These are phyloP conservation scores for Lasioglossum morio DNA, from an alignment of 2,888 invertebrate species.

Conservation along the genomic window DNA sequence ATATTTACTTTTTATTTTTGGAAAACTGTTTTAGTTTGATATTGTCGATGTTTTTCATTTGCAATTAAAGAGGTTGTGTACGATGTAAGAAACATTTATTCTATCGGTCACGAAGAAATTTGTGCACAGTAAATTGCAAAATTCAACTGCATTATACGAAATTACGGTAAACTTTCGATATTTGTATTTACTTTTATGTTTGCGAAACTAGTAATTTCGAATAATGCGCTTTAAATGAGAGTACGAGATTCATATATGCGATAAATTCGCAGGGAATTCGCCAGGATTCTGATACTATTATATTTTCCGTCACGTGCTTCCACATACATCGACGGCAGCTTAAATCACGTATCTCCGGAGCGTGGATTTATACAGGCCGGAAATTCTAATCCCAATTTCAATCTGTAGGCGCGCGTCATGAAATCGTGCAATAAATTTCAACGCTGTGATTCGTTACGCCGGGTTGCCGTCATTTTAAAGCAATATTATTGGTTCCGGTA, in stretches of 20 bases:
- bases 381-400: constrained; percentile 57
- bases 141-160: neutral
- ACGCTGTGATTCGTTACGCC: neutral
- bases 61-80: neutral
- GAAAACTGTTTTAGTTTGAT: too few relatives aligned
- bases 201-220: neutral
- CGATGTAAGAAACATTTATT: neutral
- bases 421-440: constrained; percentile 16
- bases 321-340: constrained; percentile 23
- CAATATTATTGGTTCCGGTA: neutral
- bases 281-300: constrained; percentile 21
- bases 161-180: neutral
- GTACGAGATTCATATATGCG: neutral
- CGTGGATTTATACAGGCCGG: constrained; percentile 18
- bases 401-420: constrained; percentile 31
- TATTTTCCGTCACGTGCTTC: constrained; percentile 27
- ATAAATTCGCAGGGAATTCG: neutral
- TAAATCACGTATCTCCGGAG: constrained; percentile 30
- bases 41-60: too few relatives aligned
- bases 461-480: neutral
- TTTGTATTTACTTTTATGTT: neutral
- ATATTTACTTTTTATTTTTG: neutral
- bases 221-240: neutral
- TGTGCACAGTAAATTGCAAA: neutral
- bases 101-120: neutral